Evolutionary conservation across 2,113 vertebrate species (phyloP).

Genomic region (Misgurnus mizolepis): DNA sequence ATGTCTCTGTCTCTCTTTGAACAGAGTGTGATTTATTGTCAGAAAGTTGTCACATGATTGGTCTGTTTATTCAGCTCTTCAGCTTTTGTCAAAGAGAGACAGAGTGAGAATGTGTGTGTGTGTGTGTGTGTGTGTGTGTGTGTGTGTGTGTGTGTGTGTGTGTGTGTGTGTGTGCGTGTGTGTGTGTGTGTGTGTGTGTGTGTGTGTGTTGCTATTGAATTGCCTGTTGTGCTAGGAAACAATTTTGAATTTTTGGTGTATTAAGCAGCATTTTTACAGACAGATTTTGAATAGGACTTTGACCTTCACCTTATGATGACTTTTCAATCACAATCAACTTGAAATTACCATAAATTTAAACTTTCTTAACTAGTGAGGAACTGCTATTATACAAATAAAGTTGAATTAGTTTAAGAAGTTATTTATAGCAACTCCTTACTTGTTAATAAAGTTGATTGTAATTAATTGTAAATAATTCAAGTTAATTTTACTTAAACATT

Average conservation of each 20-base stretch:
- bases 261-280: neutral
- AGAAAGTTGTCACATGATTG: conserved; percentile 48
- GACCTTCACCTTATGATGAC: neutral
- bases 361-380: too few species aligned
- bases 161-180: neutral
- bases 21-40: conserved; percentile 42
- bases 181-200: neutral
- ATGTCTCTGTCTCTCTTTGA: neutral
- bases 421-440: too few species aligned
- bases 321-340: too few species aligned
- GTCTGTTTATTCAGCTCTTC: conserved; percentile 48
- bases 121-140: neutral
- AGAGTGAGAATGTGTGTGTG: neutral
- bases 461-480: too few species aligned
- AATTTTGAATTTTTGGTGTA: neutral
- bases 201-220: conserved; percentile 7
- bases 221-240: conserved; percentile 63
- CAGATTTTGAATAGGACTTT: neutral
- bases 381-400: too few species aligned
- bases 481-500: too few species aligned
- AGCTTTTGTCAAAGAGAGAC: conserved; percentile 6
- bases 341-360: too few species aligned
- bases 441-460: too few species aligned
- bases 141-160: neutral
- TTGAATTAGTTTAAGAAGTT: too few species aligned